phyloP scores from a whole-genome alignment of 2,113 vertebrate genomes.

The Suricata suricatta region DNA sequence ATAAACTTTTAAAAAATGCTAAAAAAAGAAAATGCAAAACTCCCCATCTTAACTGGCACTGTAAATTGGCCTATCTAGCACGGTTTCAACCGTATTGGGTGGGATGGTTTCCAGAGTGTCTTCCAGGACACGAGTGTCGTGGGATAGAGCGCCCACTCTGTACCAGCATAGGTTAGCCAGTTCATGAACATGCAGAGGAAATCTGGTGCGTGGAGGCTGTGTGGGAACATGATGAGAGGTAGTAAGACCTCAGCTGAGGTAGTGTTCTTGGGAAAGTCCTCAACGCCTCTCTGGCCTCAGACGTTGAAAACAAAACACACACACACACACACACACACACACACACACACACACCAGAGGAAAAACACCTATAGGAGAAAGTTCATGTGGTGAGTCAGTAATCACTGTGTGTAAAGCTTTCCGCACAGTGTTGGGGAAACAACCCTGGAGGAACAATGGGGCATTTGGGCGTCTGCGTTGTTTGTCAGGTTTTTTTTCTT shows the following conservation, averaged over 20 bases:
- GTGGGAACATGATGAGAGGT: not conserved
- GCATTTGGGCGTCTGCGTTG: not conserved
- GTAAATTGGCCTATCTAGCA: not conserved
- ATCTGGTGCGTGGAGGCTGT: not conserved
- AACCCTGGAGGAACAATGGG: not conserved
- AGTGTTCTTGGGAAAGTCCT: not conserved
- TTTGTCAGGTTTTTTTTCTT: not conserved
- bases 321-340: not conserved
- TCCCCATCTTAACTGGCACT: not conserved
- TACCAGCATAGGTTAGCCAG: not conserved
- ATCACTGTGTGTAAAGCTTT: not conserved
- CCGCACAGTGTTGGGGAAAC: not conserved
- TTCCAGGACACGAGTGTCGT: not conserved
- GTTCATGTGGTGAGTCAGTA: not conserved
- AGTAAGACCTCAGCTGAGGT: not conserved
- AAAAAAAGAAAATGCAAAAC: not conserved
- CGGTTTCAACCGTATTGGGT: not conserved
- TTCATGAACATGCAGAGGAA: constrained; percentile 48
- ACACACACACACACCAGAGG: too few species aligned
- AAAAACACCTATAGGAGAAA: not conserved
- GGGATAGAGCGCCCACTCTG: not conserved
- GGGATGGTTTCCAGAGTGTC: not conserved
- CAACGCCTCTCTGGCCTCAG: not conserved
- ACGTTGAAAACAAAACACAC: not conserved
- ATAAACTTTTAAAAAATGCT: too few species aligned